Evolutionary conservation across 37 sponge, comb jelly and placozoan species (phyloP).

Genomic region (Hexactinellida sp.): DNA sequence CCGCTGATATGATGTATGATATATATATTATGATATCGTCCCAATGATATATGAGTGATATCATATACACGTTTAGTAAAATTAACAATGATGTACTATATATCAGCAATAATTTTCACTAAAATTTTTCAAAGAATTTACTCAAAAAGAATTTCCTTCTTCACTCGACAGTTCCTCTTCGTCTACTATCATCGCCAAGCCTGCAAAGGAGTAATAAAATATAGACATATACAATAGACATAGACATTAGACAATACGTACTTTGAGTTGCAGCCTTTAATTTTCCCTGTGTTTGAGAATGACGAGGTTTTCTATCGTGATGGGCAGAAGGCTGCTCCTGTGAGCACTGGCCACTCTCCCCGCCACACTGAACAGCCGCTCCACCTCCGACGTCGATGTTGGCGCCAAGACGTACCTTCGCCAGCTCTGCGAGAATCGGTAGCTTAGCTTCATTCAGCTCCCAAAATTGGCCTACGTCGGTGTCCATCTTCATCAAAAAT

Average conservation of each 20-base stretch:
- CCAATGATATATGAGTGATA: too few relatives aligned
- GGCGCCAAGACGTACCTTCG: background rate
- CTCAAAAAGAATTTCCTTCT: too few relatives aligned
- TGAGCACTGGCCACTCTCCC: background rate
- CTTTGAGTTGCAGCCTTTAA: background rate
- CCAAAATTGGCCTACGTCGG: background rate
- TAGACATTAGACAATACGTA: background rate
- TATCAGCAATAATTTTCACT: too few relatives aligned
- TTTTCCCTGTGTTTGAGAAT: background rate
- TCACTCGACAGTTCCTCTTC: background rate
- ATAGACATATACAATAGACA: background rate
- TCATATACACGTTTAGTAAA: too few relatives aligned
- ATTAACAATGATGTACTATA: too few relatives aligned
- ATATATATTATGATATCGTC: too few relatives aligned
- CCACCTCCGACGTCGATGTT: background rate
- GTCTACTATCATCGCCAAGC: background rate
- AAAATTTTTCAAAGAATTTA: too few relatives aligned
- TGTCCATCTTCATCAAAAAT: too few relatives aligned
- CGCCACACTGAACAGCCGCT: background rate
- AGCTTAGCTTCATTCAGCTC: background rate
- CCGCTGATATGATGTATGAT: too few relatives aligned
- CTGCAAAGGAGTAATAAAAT: background rate
- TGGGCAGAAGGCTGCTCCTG: background rate
- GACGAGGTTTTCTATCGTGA: background rate
- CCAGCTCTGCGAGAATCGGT: background rate